Base-by-base conservation (phyloP, 1,140 invertebrate species). In the Wasmannia auropunctata region DNA sequence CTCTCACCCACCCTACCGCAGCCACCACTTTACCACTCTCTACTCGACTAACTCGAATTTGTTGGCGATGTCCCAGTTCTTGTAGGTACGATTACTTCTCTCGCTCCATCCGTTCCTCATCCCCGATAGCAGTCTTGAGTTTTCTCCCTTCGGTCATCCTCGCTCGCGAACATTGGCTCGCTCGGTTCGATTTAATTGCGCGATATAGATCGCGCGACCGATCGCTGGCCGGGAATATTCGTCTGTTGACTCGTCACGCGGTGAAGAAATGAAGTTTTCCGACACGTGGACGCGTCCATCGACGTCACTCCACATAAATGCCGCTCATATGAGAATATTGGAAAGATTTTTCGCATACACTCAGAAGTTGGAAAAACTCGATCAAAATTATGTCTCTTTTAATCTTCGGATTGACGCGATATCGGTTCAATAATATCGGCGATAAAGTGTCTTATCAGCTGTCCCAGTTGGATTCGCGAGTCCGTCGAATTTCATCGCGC, bases 31-130 rank as follows among this genome's bases (percentile, higher is more conserved):
- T 93, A 93, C 91, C 91, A 91, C 91, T 93, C 89, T 85, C 91
- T 93, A 93, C 92, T 92, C 88, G 91, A 90, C 92, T 91, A 94
- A 94, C 93, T 94, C 92, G 91, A 93, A 94, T 94, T 94, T 93
- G 92, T 93, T 93, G 93, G 91, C 92, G 90, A 93, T 93, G 92
- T 94, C 93, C 93, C 91, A 94, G 93, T 94, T 94, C 92, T 91
- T 87, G 89, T 90, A 80, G 62, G 60, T 40, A 76, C 86, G 43
- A 56, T 43, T 79, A 77, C 70, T 76, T 89, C 85, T 87, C 88
- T 87, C 87, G 54, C 88, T 72, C 65, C 58, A 63, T 83, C 88
- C 65, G 69, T 46, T 56, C 51, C 49, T 88, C 85, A 87, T 91
- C 91, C 91, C 31, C 40, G 25, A 69, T 43, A 25, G 34, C 25